A percentile compares a stretch with the other conserved stretches of the same genome.
These are phyloP conservation scores for Cyaniris semiargus DNA, from an alignment of 2,888 invertebrate genomes.

Conservation along the genomic window DNA sequence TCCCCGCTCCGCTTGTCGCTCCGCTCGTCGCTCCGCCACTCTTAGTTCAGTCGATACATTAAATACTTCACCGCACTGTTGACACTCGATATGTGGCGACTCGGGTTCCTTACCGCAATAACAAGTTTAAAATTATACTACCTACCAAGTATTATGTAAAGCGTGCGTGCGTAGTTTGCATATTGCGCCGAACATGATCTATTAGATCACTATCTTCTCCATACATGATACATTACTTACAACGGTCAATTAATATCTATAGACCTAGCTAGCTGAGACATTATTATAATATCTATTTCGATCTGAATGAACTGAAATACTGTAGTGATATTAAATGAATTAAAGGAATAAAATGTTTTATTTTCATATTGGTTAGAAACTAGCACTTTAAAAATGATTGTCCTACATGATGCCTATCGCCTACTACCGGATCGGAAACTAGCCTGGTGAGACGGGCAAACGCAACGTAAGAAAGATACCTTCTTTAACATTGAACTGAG, in stretches of 20 bases:
- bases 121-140: slow-evolving; percentile 10
- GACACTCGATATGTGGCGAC: slow-evolving; percentile 21
- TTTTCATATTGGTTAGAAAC: no score
- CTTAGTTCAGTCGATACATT: not conserved
- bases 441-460: no score
- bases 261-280: no score
- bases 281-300: no score
- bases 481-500: not conserved
- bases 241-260: not conserved
- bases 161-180: not conserved
- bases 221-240: not conserved
- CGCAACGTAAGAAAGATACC: no score
- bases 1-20: not conserved
- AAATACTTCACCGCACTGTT: slow-evolving; percentile 8
- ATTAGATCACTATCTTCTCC: not conserved
- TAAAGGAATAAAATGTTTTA: no score
- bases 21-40: slow-evolving; percentile 2
- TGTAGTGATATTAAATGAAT: no score
- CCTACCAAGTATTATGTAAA: not conserved
- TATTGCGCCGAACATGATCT: not conserved
- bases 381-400: no score
- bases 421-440: no score
- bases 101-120: slow-evolving; percentile 23
- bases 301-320: no score
- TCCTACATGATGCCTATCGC: no score